Conservation (phyloP, 2,888 invertebrate genomes). For the Parnassius smintheus region DNA sequence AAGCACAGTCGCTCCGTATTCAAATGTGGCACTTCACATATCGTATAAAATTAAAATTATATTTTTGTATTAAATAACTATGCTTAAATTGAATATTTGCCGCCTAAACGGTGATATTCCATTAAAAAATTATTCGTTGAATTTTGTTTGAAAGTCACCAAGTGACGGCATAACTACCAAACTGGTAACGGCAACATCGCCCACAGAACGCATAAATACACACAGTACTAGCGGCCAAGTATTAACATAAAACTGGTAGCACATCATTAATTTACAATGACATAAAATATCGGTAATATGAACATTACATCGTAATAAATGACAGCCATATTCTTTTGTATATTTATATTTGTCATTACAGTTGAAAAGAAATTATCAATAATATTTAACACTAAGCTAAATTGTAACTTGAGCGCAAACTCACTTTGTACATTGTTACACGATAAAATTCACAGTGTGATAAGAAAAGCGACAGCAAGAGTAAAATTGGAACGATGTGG, state of each 20-base stretch:
- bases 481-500: conserved; percentile 35
- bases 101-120: neutral
- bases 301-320: conserved; percentile 23
- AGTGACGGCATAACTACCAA: conserved; percentile 8
- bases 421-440: conserved; percentile 79
- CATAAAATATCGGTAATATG: conserved; percentile 26
- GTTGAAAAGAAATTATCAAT: conserved; percentile 51
- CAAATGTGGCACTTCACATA: neutral
- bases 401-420: conserved; percentile 74
- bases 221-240: conserved; percentile 8
- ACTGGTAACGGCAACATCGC: conserved; percentile 12
- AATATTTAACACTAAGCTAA: conserved; percentile 67
- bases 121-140: conserved; percentile 10
- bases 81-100: conserved; percentile 1
- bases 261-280: conserved; percentile 29
- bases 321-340: conserved; percentile 34
- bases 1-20: neutral
- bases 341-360: conserved; percentile 48
- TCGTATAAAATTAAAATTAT: neutral
- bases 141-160: conserved; percentile 2
- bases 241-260: conserved; percentile 28
- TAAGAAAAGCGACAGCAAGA: conserved; percentile 63
- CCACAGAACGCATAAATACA: neutral
- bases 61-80: neutral
- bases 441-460: conserved; percentile 64